Evolutionary conservation across 1,140 invertebrate genomes (phyloP).

Genomic region (Papilio helenus): DNA sequence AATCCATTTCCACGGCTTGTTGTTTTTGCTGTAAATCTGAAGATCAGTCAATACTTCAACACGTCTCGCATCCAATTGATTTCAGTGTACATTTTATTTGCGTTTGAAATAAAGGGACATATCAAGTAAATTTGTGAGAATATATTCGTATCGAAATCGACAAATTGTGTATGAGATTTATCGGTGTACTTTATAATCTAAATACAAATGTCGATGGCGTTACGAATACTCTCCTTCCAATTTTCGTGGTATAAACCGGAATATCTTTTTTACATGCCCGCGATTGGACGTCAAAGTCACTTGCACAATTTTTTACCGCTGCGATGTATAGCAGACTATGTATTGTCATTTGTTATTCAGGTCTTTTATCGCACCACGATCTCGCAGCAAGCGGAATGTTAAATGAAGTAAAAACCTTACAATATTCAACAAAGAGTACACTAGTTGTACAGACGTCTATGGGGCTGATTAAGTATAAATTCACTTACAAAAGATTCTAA

Average conservation of each 20-base stretch:
- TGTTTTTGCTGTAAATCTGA: constrained; percentile 25
- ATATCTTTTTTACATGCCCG: not conserved
- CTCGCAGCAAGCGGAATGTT: not conserved
- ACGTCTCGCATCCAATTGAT: constrained; percentile 9
- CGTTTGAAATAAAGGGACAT: too few species aligned
- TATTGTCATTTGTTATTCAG: constrained; percentile 17
- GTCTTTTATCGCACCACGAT: not conserved
- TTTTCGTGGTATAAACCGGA: too few species aligned
- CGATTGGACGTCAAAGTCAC: not conserved
- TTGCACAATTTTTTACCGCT: not conserved
- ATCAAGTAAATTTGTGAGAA: too few species aligned
- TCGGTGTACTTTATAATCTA: too few species aligned
- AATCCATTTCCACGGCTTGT: constrained; percentile 13
- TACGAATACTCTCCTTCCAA: too few species aligned
- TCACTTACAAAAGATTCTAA: not conserved
- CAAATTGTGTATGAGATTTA: too few species aligned
- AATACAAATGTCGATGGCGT: too few species aligned
- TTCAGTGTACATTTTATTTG: not conserved
- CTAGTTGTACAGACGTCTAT: not conserved
- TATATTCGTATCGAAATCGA: too few species aligned
- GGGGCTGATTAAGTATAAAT: constrained; percentile 2
- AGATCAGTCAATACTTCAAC: constrained; percentile 20
- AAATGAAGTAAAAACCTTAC: constrained; percentile 9
- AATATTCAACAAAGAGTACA: not conserved
- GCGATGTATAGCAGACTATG: not conserved